These are phyloP conservation scores for Dolichomitus sp. DNA, from an alignment of 2,888 invertebrate genomes.

Conservation along the genomic window DNA sequence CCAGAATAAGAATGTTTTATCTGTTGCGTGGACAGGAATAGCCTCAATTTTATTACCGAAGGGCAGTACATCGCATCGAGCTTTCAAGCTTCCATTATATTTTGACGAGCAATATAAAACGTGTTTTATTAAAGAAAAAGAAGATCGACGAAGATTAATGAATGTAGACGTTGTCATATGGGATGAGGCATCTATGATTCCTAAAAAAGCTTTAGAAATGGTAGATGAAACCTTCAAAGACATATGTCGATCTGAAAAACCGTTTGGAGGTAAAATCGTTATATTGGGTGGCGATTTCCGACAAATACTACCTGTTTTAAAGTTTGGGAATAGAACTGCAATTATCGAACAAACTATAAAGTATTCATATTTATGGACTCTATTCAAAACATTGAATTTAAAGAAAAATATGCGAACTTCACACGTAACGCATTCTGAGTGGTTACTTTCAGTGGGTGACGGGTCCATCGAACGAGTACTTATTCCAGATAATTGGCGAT, in stretches of 20 bases:
- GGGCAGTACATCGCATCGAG: constrained; percentile 23
- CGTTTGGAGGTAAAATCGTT: constrained; percentile 11
- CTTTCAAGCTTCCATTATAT: constrained; percentile 4
- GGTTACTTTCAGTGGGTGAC: not conserved
- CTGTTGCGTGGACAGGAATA: constrained; percentile 36
- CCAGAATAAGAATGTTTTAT: constrained; percentile 27
- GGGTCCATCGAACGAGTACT: not conserved
- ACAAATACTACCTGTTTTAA: too few relatives aligned
- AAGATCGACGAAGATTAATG: too few relatives aligned
- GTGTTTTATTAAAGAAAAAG: not conserved
- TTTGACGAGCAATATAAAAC: too few relatives aligned
- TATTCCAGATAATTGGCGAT: not conserved
- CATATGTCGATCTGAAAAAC: constrained; percentile 4
- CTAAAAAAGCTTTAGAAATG: constrained; percentile 11
- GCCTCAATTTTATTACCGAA: constrained; percentile 33
- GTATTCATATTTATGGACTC: not conserved
- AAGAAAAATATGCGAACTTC: constrained; percentile 4
- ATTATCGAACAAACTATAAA: too few relatives aligned
- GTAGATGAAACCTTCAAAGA: constrained; percentile 12
- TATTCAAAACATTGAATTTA: constrained; percentile 1
- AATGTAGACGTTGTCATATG: not conserved
- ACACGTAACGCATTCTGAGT: not conserved
- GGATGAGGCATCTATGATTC: not conserved
- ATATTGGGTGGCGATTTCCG: too few relatives aligned
- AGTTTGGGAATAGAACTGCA: too few relatives aligned